Base-by-base conservation (phyloP, 1,140 invertebrate species). In the Pseudomyrmex dendroicus region DNA sequence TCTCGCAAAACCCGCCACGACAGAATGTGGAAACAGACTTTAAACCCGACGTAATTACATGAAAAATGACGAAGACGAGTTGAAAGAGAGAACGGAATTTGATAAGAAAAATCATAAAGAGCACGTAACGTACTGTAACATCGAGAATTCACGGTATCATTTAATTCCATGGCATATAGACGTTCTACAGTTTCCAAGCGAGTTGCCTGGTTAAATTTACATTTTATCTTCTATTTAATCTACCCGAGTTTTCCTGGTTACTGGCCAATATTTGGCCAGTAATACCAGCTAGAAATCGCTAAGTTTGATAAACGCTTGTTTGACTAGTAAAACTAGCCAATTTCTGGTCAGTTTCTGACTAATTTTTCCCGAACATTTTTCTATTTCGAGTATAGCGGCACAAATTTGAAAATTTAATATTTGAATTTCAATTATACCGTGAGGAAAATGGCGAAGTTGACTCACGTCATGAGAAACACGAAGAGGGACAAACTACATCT, bases 1-100 rank as follows among this genome's bases (percentile, higher is more conserved):
- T 57, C 64, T 82, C n/a, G 62, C 63, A 12, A 17, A 74, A 59
- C 74, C 10, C 8, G 44, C 10, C 66, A 80, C 35, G 56, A 78
- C 54, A 48, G 12, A 35, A 35, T 5, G 22, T 7, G 8, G 9
- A 12, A 25, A 9, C 35, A 13, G 35, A 44, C 9, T 25, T 63
- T n/a, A 63, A 48, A 82, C 48, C 48, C 9, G 44, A 50, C 25
- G 35, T 20, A 73, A 44, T 25, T 46, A 20, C 62, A 25, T 15
- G 20, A 73, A 44, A 48, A 74, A 61, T 50, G 46, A n/a, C 15
- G 50, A 17, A 72, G 8, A 12, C 17, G 10, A 57, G 2, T 12
- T 7, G 35, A 35, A 7, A 35, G 5, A 35, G 20, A 50, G 4
- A 67, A 46, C 25, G 17, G 17, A 68, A 70, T 54, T 78, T 17